Evolutionary conservation across 2,113 vertebrate genomes (phyloP), one percentile per base, ranked within the genome.

Genomic region (Tyto alba): DNA sequence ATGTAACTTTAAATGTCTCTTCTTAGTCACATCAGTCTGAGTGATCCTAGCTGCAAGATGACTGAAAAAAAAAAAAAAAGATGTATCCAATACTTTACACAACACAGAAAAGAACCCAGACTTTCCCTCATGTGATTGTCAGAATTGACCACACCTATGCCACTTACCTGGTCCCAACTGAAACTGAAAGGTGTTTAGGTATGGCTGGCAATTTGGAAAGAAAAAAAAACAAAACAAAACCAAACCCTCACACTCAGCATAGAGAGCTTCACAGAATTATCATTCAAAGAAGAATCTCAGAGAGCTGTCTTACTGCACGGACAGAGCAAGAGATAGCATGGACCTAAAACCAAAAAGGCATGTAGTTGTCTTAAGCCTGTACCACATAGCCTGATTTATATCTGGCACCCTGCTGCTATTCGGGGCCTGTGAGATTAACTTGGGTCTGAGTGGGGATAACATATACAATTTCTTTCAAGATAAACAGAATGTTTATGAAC

Each of bases 341-440:
- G 34, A 34, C 57, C 21, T 60, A 76, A 86, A 90, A 34, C 1
- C 2, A 48, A 88, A 81, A 78, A 41, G 9, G 20, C 36, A n/a
- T 16, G 12, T 40, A 60, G 34, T 55, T 59, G 16, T 50, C 15
- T 38, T 56, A 48, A 11, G 25, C 36, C 68, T 19, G 6, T n/a
- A 34, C 36, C 32, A 71, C 0, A 0, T 17, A n/a, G 34, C 11
- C 43, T 16, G 7, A 85, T 56, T 89, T 79, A 11, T 41, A 73
- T 14, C 66, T 64, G 69, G 13, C 45, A 52, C 68, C 14, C 34
- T 30, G 20, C 34, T 56, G 11, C 34, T 53, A 2, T 45, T 86
- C 32, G 55, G 21, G 13, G 30, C 30, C 47, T 63, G 22, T 20
- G 11, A 19, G 34, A 81, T 87, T 77, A 62, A 67, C 32, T 19